Conservation (phyloP, 2,797 vertebrate genomes). For the Pygocentrus nattereri region DNA sequence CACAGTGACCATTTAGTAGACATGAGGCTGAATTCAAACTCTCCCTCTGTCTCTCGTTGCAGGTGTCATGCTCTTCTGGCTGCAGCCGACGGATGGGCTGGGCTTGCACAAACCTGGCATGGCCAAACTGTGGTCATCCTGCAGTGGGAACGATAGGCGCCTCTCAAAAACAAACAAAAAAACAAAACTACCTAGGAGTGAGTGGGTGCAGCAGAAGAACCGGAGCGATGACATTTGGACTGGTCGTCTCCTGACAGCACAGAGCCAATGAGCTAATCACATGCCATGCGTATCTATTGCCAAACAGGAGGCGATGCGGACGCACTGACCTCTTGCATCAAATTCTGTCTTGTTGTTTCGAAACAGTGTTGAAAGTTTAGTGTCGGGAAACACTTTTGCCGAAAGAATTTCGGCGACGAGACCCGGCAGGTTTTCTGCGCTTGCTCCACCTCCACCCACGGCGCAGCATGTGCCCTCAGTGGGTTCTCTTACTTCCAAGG, state of each 20-base stretch:
- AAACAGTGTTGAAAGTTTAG: too few relatives aligned
- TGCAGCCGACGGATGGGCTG: conserved; percentile 13
- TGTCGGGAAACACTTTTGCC: conserved; percentile 12
- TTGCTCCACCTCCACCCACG: background rate
- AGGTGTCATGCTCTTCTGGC: conserved; percentile 37
- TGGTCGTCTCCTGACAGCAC: conserved; percentile 24
- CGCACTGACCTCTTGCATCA: conserved; percentile 23
- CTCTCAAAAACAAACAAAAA: conserved; percentile 36
- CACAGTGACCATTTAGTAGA: background rate
- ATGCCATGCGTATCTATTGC: conserved; percentile 29
- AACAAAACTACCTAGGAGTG: conserved; percentile 32
- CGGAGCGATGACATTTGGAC: background rate
- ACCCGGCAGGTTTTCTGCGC: background rate
- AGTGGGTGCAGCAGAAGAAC: background rate
- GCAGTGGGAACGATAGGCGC: background rate
- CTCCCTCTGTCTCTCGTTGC: conserved; percentile 28
- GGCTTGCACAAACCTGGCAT: background rate
- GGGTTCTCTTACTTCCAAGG: conserved; percentile 7
- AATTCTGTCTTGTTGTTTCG: conserved; percentile 19
- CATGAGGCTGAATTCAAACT: conserved; percentile 3
- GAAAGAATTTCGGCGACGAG: background rate
- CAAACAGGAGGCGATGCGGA: conserved; percentile 39
- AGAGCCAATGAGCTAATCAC: background rate
- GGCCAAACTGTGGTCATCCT: background rate
- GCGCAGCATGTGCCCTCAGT: conserved; percentile 14